phyloP scores from a whole-genome alignment of 2,888 invertebrate genomes.

The Hydropsyche betteni region DNA sequence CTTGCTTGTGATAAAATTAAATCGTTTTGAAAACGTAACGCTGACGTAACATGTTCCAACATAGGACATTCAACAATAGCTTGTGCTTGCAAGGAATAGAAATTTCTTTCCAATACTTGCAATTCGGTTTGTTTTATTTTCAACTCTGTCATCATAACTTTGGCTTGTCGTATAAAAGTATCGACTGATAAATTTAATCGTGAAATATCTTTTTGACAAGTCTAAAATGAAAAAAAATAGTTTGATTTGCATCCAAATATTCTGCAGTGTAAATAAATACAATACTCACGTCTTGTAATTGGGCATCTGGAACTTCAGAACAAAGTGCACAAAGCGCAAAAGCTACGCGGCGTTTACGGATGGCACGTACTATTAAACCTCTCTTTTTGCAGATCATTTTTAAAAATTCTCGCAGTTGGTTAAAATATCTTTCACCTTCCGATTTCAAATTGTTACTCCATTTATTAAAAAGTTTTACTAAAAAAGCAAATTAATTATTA shows the following conservation, averaged over 20 bases:
- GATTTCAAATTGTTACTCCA: slow-evolving; percentile 42
- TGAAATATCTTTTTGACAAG: slow-evolving; percentile 61
- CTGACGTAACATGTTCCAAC: slow-evolving; percentile 57
- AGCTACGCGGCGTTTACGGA: slow-evolving; percentile 40
- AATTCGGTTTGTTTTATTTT: slow-evolving; percentile 54
- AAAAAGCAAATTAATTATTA: slow-evolving; percentile 17
- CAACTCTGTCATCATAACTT: slow-evolving; percentile 58
- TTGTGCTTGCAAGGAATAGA: slow-evolving; percentile 55
- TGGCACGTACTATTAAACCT: slow-evolving; percentile 39
- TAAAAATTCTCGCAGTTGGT: slow-evolving; percentile 34
- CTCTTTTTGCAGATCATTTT: slow-evolving; percentile 36
- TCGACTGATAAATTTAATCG: slow-evolving; percentile 61
- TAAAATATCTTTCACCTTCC: slow-evolving; percentile 32
- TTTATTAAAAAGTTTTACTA: slow-evolving; percentile 43
- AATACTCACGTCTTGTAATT: slow-evolving; percentile 42
- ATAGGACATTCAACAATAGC: slow-evolving; percentile 57
- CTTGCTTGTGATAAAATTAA: slow-evolving; percentile 60
- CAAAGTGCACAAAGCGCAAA: slow-evolving; percentile 42
- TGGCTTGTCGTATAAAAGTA: slow-evolving; percentile 58
- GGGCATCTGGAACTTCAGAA: slow-evolving; percentile 36
- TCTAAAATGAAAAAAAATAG: slow-evolving; percentile 54
- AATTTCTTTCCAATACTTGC: slow-evolving; percentile 55
- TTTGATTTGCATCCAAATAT: too few species aligned
- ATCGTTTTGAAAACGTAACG: slow-evolving; percentile 57
- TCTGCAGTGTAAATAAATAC: too few species aligned